Base-by-base conservation (phyloP, 2,888 invertebrate genomes). In the Fragum sueziense region DNA sequence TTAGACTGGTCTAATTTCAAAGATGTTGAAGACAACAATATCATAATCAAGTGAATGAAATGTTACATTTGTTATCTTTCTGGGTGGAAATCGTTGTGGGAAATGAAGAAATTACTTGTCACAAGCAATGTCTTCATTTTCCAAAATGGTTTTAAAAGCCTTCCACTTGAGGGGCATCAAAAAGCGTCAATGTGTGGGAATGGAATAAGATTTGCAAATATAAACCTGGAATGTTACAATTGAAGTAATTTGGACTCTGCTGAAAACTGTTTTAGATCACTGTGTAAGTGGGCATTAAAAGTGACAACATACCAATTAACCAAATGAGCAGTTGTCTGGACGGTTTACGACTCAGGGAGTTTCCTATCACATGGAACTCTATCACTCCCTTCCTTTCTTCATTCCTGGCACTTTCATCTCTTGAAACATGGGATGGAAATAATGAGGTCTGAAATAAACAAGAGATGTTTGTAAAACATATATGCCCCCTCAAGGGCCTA, bases 321-420 rank as follows among this genome's bases (percentile, higher is more conserved):
- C 98, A 98, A 11, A 98, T 94, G 95, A 98, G 97, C 0, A 97
- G 97, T 93, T 98, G 97, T 89, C 97, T 97, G 70, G 96, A 95
- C 6, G 98, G 97, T 87, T 85, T 92, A 72, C 82, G 86, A 84
- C 97, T 97, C 14, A 99, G 94, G 2, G 97, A 97, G 94, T 99
- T 99, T 3, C 97, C 97, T 72, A 99, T 96, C 9, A 99, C 96
- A 89, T 98, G 97, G 93, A 99, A 97, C 91, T 97, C 96, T 25
- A 99, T 98, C 73, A 97, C 95, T 72, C 97, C 97, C 70, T 96
- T 95, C 79, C 96, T 95, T 92, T 99, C 99, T 91, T 98, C 97
- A 41, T 96, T 94, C 91, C 98, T 97, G 0, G 98, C 98, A 7
- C 96, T 96, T 91, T 98, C 98, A 91, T 98, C 98, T 20, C 98